Evolutionary conservation across 1,140 invertebrate genomes (phyloP), one percentile per base, ranked within the genome.

Genomic region (Lethrus apterus): DNA sequence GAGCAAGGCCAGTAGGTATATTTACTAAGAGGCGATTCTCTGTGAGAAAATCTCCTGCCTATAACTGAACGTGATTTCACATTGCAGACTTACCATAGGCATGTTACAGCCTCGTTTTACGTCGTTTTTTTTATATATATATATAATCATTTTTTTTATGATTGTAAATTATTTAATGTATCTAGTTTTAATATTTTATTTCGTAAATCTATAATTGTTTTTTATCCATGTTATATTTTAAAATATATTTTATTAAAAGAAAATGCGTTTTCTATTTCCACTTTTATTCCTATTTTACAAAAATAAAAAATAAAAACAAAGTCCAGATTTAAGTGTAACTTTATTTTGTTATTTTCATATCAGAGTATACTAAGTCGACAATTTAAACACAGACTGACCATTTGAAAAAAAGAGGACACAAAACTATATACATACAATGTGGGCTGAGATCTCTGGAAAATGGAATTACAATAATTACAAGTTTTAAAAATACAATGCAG

Each of bases 391-490:
- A 59, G 57, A 60, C 58, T 60, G 58, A 60, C 60, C 58, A 57
- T 60, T 53, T 34, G 21, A 30, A 32, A 30, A 46, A 31, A 36
- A 33, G 44, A 49, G 13, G 36, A 15, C 43, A 34, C 21, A 43
- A 49, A 35, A 13, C 48, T 60, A 60, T 60, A 52, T 61, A 61
- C 57, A 59, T 58, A 51, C 56, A 54, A 55, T 40, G 49, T 49
- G 53, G 23, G 21, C 42, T 61, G 59, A 61, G 59, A 61, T 61
- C 59, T 50, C 55, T 60, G 58, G 58, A 60, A 60, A 50, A 50
- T 55, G 57, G 57, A 54, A 60, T 56, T 57, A 55, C 52, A 60
- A 60, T 56, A 60, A 29, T 30, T 56, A 59, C 40, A 46, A 26
- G 41, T 43, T 43, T 31, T 26, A 26, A 26, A 7, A n/a, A 26